These are phyloP conservation scores for Dynastes grantii DNA, from an alignment of 2,888 invertebrate genomes.

Conservation along the genomic window DNA sequence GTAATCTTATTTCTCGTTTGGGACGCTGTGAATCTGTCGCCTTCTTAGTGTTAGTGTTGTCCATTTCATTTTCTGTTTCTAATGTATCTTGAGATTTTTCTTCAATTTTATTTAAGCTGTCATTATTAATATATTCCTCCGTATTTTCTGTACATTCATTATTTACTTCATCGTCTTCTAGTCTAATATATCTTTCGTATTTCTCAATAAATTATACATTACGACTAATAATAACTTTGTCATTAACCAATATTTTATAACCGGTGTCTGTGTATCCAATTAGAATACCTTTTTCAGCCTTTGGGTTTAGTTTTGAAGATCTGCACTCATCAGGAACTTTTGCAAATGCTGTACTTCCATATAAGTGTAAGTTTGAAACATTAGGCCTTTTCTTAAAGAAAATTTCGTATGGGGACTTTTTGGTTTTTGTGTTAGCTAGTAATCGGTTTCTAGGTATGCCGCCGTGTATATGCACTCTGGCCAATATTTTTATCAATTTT, in stretches of 20 bases:
- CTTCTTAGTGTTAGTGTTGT: not conserved
- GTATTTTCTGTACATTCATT: too few relatives aligned
- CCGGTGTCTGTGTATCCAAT: conserved; percentile 17
- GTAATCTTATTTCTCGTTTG: conserved; percentile 1
- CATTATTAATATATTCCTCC: not conserved
- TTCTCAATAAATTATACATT: not conserved
- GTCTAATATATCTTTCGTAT: conserved; percentile 6
- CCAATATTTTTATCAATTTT: too few relatives aligned
- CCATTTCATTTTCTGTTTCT: not conserved
- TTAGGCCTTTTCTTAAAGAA: conserved; percentile 8
- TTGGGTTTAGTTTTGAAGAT: not conserved
- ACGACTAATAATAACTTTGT: not conserved
- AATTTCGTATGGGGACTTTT: conserved; percentile 1
- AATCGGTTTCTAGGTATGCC: too few relatives aligned
- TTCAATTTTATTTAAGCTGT: not conserved
- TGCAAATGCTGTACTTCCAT: not conserved
- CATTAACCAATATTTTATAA: conserved; percentile 4
- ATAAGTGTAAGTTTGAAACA: not conserved
- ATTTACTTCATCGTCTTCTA: not conserved
- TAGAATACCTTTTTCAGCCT: conserved; percentile 1
- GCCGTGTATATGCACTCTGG: too few relatives aligned
- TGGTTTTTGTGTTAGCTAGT: too few relatives aligned
- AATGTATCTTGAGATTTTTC: not conserved
- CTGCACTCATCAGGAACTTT: conserved; percentile 7
- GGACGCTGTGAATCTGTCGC: not conserved